phyloP scores from a whole-genome alignment of 2,113 vertebrate genomes.

The Malurus melanocephalus region DNA sequence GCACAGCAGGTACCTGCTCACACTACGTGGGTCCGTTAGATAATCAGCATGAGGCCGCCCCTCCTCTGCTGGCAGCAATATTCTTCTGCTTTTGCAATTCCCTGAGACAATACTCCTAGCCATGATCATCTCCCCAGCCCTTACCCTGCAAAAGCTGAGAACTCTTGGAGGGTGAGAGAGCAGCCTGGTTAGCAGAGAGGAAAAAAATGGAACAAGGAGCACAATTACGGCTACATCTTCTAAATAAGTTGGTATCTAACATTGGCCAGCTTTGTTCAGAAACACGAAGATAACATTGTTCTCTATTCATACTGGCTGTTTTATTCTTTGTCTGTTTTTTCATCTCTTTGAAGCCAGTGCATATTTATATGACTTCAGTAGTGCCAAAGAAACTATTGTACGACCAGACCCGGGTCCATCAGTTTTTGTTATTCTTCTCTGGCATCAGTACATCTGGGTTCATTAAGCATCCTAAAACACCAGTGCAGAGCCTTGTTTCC shows the following conservation, averaged over 20 bases:
- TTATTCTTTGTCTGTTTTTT: not conserved
- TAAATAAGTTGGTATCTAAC: not conserved
- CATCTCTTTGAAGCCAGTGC: not conserved
- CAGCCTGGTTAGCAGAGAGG: not conserved
- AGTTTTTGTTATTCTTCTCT: not conserved
- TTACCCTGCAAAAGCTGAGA: not conserved
- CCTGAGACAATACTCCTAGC: not conserved
- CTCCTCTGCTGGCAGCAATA: not conserved
- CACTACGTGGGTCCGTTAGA: not conserved
- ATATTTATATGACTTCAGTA: not conserved
- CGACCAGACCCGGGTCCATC: not conserved
- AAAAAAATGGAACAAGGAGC: not conserved
- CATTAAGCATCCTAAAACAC: not conserved
- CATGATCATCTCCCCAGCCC: fast-evolving
- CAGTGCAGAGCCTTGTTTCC: not conserved
- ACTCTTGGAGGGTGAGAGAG: not conserved
- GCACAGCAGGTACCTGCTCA: not conserved
- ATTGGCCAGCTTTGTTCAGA: not conserved
- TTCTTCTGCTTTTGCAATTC: not conserved
- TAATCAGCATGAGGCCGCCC: not conserved
- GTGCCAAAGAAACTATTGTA: not conserved
- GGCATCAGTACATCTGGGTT: not conserved
- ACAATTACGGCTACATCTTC: not conserved
- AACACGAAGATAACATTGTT: not conserved
- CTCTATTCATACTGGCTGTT: not conserved